Evolutionary conservation across 2,888 invertebrate genomes (phyloP).

Genomic region (Bursaphelenchus okinawaensis): DNA sequence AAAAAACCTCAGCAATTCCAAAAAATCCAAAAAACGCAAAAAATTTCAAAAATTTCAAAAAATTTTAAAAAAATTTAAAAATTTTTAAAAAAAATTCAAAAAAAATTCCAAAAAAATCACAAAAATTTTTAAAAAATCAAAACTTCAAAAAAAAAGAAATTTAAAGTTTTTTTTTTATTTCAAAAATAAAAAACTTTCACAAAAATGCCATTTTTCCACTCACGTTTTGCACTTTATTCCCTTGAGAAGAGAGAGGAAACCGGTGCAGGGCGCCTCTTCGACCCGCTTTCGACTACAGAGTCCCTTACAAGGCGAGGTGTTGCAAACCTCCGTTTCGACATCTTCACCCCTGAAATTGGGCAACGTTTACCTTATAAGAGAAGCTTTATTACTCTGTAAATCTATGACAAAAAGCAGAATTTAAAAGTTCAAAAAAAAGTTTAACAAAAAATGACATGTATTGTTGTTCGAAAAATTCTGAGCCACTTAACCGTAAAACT

Average conservation of each 20-base stretch:
- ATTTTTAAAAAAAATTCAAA: neutral
- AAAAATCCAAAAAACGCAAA: neutral
- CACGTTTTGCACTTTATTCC: conserved; percentile 32
- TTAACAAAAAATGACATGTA: too few species aligned
- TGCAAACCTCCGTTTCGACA: conserved; percentile 53
- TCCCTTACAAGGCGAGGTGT: conserved; percentile 50
- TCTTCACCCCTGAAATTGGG: conserved; percentile 49
- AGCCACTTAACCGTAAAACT: too few species aligned
- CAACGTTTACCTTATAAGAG: too few species aligned
- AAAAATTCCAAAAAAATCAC: conserved; percentile 7
- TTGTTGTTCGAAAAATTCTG: too few species aligned
- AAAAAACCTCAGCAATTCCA: conserved; percentile 6
- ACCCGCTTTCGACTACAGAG: conserved; percentile 43
- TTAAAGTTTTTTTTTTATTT: neutral
- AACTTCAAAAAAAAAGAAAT: neutral
- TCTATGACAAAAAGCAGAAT: too few species aligned
- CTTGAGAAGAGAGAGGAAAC: conserved; percentile 48
- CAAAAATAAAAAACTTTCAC: neutral
- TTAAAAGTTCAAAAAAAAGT: too few species aligned
- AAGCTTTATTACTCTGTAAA: too few species aligned
- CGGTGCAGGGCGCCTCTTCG: conserved; percentile 50
- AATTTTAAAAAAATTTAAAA: neutral
- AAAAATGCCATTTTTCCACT: conserved; percentile 8
- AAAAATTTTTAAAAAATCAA: neutral
- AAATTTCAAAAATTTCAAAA: neutral